Evolutionary conservation across 2,888 invertebrate genomes (phyloP), one percentile per base, ranked within the genome.

Genomic region (Cistogaster globosa): DNA sequence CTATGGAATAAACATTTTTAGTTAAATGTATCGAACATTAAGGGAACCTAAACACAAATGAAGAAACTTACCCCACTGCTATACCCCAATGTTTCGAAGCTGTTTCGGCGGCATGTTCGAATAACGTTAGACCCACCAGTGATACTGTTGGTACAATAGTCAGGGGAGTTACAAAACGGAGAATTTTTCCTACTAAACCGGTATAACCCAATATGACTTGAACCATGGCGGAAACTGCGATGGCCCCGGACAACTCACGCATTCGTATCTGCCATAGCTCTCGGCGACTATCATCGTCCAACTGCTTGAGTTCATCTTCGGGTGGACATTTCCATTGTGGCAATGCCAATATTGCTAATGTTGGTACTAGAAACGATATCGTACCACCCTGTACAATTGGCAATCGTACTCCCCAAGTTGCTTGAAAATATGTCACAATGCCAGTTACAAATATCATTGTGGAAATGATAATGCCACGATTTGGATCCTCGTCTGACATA

Each of bases 81-180:
- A 97, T 95, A 16, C 96, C 96, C 97, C 97, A 97, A 88, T 97
- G 96, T 89, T 95, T 95, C 0, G 96, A 94, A 0, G 97, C 97
- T n/a, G 96, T 96, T 0, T 94, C 93, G 0, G 96, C 95, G 0
- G 97, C 97, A 90, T 96, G 96, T 90, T 96, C 95, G 90, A 97
- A 97, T 55, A 97, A 93, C 0, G 97, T 96, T 16, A 98, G 92
- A 0, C 97, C 97, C 80, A 97, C 96, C 74, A 97, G 93, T 0
- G 96, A 95, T 11, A 97, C 96, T 0, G 97, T 97, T 0, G 97
- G 97, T 0, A 95, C 96, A 71, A 97, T 97, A 0, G 97, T 96
- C 82, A 97, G 92, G 0, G 97, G 97, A 0, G 97, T 97, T 71
- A 97, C 96, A 89, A 94, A 96, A 65, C 94, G 94, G 2, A 97